Conservation (phyloP, 2,797 vertebrate genomes). For the Arnoldichthys spilopterus region DNA sequence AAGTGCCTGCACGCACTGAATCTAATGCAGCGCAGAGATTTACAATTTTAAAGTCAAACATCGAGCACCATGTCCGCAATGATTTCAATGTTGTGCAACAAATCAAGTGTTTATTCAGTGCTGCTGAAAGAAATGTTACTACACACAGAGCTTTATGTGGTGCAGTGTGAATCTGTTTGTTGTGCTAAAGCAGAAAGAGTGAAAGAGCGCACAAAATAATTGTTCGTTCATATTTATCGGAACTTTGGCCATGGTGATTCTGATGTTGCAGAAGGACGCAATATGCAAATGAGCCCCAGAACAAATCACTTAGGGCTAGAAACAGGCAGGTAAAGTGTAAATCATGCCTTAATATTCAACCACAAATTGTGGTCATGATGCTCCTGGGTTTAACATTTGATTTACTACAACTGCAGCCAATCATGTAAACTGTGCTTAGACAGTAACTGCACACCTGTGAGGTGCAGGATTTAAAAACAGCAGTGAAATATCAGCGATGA, state of each 20-base stretch:
- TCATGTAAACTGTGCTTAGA: too few relatives aligned
- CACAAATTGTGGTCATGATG: too few relatives aligned
- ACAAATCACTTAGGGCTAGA: neutral
- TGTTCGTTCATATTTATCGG: neutral
- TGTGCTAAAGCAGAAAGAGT: neutral
- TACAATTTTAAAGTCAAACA: conserved; percentile 50
- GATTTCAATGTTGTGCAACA: conserved; percentile 17
- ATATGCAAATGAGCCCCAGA: neutral
- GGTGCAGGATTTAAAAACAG: too few relatives aligned
- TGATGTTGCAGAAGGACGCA: neutral
- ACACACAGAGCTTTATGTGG: neutral
- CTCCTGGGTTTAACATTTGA: too few relatives aligned
- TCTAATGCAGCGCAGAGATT: conserved; percentile 24
- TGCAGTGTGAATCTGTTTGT: neutral
- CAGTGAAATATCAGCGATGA: too few relatives aligned
- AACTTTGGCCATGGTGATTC: neutral
- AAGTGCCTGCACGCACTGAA: conserved; percentile 50
- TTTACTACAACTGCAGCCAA: too few relatives aligned
- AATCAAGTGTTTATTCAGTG: conserved; percentile 24
- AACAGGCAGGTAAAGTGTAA: too few relatives aligned
- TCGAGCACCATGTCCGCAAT: conserved; percentile 37
- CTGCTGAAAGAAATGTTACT: conserved; percentile 20
- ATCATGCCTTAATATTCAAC: too few relatives aligned
- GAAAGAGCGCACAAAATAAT: too few relatives aligned
- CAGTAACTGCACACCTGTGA: too few relatives aligned